A percentile compares a stretch with the other conserved stretches of the same genome.
Evolutionary conservation across 2,888 invertebrate species (phyloP).

Genomic region (Polydrusus pterygomalis): DNA sequence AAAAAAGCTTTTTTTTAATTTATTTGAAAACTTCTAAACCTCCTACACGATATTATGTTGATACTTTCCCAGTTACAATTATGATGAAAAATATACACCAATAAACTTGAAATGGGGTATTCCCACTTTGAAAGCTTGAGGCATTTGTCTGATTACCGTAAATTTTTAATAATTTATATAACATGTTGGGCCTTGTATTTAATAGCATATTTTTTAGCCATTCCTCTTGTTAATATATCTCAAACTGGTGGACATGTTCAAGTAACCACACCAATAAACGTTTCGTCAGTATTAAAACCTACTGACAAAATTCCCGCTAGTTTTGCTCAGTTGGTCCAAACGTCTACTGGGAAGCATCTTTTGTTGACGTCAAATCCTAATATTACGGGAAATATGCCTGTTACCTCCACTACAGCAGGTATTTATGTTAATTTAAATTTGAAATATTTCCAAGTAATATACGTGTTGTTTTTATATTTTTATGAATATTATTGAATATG

Average conservation of each 20-base stretch:
- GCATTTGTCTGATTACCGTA: slow-evolving; percentile 54
- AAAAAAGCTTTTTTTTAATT: no score
- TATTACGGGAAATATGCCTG: slow-evolving; percentile 68
- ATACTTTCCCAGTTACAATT: slow-evolving; percentile 3
- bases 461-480: background rate
- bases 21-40: no score
- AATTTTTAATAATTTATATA: background rate
- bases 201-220: slow-evolving; percentile 66
- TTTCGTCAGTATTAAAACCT: slow-evolving; percentile 67
- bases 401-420: slow-evolving; percentile 68
- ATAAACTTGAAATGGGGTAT: slow-evolving; percentile 51
- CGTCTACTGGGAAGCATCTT: slow-evolving; percentile 81
- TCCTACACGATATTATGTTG: background rate
- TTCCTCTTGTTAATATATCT: slow-evolving; percentile 71
- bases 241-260: slow-evolving; percentile 60
- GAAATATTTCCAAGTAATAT: background rate
- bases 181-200: background rate
- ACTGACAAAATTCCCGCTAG: slow-evolving; percentile 68
- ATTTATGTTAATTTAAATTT: slow-evolving; percentile 26
- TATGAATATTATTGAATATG: background rate
- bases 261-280: slow-evolving; percentile 63
- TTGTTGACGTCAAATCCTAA: slow-evolving; percentile 75
- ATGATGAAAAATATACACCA: slow-evolving; percentile 47
- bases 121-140: slow-evolving; percentile 54
- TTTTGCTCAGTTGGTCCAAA: slow-evolving; percentile 82